Base-by-base conservation (phyloP, 2,888 invertebrate species). In the Polymixis flavicincta region DNA sequence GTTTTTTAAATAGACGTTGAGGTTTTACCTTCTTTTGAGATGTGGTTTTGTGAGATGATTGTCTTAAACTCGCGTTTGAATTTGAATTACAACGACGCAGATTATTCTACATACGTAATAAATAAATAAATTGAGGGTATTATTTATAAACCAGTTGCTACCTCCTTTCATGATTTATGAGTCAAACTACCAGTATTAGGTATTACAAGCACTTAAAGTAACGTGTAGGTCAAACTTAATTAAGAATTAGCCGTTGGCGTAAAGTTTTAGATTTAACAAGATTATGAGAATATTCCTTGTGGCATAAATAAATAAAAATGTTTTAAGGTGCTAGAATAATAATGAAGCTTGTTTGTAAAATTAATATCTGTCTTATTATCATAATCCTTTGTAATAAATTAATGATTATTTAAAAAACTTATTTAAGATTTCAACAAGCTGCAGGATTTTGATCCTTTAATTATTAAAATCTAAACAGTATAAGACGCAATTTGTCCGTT, bases 361-460 rank as follows among this genome's bases (percentile, higher is more conserved):
- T 25, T 50, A 8, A 25, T 50, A 60, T 65, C 17, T n/a, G 14
- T 19, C 22, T 55, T 32, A 61, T 50, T 74, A 78, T 55, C 75
- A 74, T 65, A 61, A 65, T 50, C 32, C 19, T 54, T 63, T 81
- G 61, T 50, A 42, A 76, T 64, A 45, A 81, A 75, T 55, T 25
- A 45, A 22, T 48, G 28, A 17, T 17, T 7, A 48, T 14, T 17
- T 25, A 22, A 64, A 57, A 54, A 28, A 14, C 50, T 42, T 42
- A 28, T 63, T 7, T 45, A 66, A 54, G 17, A 75, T 50, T 63
- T 57, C 63, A 52, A 67, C 45, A 28, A 54, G 55, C 67, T 19
- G 14, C 28, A 72, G 81, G 63, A 80, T 83, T 77, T 86, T 85
- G 80, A 87, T 86, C 28, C 37, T 32, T 37, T 19, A n/a, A 52